Base-by-base conservation (phyloP, 2,797 vertebrate species). In the Eutrigla gurnardus region DNA sequence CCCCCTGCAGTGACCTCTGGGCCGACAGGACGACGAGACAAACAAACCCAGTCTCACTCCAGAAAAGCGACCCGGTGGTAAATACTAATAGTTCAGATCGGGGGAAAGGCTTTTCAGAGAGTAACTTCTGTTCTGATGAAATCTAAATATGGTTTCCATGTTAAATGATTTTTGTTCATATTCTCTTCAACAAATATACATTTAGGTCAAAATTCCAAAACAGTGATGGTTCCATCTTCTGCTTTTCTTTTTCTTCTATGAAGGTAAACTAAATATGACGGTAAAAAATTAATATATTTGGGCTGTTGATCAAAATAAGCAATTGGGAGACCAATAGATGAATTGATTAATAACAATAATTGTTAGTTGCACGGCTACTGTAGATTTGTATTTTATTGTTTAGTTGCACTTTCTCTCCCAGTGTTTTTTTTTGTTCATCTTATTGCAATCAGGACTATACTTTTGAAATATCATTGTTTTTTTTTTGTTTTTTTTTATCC, bases 41-140 rank as follows among this genome's bases (percentile, higher is more conserved):
- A 25, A 25, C 25, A 25, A 25, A 25, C 25, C 25, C 25, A 25
- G 25, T 25, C 25, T 25, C 25, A 25, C 25, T 25, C 25, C 25
- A 25, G 3, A 25, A 39, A 42, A 60, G 6, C 36, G 35, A 67
- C 46, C 13, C 2, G 0, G 15, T 33, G 73, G 50, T 52, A 40
- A 66, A 65, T 58, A 57, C 72, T n/a, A 40, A 42, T 25, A 36
- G 15, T 53, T 53, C 39, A 67, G 58, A 50, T 15, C 25, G 25
- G 7, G 15, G 15, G 3, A 8, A 46, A 66, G 40, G n/a, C 7
- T 7, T 58, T 40, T 47, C 3, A 13, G 43, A 61, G 6, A 35
- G 25, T 69, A 15, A 33, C 65, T 60, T 36, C 53, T 73, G 5
- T 32, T 77, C 55, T 17, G 25, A 49, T 37, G 45, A 54, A 6